Conservation (phyloP, 2,888 invertebrate genomes). For the Chaitophorus viminalis region DNA sequence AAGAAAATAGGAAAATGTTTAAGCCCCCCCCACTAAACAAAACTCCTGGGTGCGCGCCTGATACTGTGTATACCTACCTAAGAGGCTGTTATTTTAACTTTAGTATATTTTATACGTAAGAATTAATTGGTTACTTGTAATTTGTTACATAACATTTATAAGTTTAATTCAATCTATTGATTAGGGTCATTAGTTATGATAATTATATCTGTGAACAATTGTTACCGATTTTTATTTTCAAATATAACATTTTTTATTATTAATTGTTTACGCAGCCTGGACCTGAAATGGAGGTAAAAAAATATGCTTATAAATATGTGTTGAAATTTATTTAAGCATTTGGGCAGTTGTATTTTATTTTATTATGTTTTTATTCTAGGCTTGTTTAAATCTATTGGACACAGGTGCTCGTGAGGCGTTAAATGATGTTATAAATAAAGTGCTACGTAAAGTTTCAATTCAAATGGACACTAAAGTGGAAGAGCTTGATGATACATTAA, state of each 20-base stretch:
- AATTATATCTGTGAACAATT: background rate
- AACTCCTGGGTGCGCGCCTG: no score
- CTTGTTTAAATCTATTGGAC: conserved; percentile 81
- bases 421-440: conserved; percentile 88
- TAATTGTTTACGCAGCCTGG: conserved; percentile 38
- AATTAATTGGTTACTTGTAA: background rate
- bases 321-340: background rate
- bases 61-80: no score
- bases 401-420: conserved; percentile 89
- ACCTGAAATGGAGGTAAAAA: conserved; percentile 52
- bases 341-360: background rate
- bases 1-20: no score
- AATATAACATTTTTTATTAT: conserved; percentile 5
- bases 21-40: no score
- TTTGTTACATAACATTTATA: background rate
- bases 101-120: no score
- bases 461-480: conserved; percentile 88
- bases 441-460: conserved; percentile 80
- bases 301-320: background rate
- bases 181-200: no score
- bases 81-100: no score
- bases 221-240: background rate
- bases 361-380: conserved; percentile 69
- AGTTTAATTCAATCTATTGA: background rate
- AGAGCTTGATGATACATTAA: conserved; percentile 89